Evolutionary conservation across 2,797 vertebrate species (phyloP).

Genomic region (Taenioides sp.): DNA sequence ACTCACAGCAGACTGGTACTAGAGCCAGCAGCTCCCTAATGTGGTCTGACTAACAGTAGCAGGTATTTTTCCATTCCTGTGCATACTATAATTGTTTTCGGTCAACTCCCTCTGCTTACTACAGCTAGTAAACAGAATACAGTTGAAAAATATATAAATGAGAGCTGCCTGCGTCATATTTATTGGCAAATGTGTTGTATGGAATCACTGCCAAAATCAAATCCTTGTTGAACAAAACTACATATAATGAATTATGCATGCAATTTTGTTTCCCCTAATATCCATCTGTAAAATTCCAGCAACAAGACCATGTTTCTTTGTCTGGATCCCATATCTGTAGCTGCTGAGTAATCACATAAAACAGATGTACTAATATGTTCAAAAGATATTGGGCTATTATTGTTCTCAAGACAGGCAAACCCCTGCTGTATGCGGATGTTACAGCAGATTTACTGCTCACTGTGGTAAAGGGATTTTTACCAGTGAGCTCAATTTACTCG

Average conservation of each 20-base stretch:
- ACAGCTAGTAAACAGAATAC: background rate
- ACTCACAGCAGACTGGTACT: conserved; percentile 35
- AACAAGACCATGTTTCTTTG: conserved; percentile 30
- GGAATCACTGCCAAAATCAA: background rate
- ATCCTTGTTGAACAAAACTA: background rate
- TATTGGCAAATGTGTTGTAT: background rate
- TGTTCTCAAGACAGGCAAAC: conserved; percentile 13
- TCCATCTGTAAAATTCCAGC: conserved; percentile 38
- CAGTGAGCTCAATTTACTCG: conserved; percentile 58
- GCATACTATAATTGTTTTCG: conserved; percentile 15
- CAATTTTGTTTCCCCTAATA: conserved; percentile 20
- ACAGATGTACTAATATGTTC: conserved; percentile 18
- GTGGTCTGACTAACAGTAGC: conserved; percentile 7
- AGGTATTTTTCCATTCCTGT: conserved; percentile 33
- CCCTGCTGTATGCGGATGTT: conserved; percentile 29
- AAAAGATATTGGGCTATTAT: conserved; percentile 35
- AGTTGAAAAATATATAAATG: background rate
- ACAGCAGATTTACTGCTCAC: conserved; percentile 39
- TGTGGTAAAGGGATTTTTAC: conserved; percentile 54
- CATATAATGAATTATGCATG: conserved; percentile 36
- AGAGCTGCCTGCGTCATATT: background rate
- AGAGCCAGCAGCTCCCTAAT: conserved; percentile 28
- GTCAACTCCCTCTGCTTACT: background rate
- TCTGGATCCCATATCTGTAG: conserved; percentile 32
- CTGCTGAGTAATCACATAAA: conserved; percentile 42